Base-by-base conservation (phyloP, 2,888 invertebrate species). In the Ornithoptera alexandrae region DNA sequence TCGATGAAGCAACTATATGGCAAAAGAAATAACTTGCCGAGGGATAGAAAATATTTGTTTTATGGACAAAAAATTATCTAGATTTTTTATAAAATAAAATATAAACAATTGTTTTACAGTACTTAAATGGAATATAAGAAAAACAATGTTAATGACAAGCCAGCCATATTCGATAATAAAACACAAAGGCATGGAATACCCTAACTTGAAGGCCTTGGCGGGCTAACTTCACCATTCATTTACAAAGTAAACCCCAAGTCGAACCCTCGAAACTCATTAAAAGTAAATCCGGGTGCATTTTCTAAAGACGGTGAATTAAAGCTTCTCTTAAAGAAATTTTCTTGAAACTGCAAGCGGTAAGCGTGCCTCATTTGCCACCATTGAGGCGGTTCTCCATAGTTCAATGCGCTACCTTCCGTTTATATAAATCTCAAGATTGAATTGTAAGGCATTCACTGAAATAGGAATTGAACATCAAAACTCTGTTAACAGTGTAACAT, bases 211-310 rank as follows among this genome's bases (percentile, higher is more conserved):
- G 73, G 74, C 73, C 72, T 76, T 74, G 71, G 74, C 77, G 75
- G 77, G 77, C 79, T 76, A 81, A 83, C 82, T 85, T 76, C 78
- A 77, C 84, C 79, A 87, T 90, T 89, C 84, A 87, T 88, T 87
- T 83, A 85, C 83, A 86, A 87, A 88, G 88, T 87, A 89, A 90
- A 86, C 84, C 88, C 81, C 85, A 85, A 89, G 84, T 88, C 86
- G 86, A 83, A 84, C 86, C 84, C 85, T 86, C 84, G 83, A 87
- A 91, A 91, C 90, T 92, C 91, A 92, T 92, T 92, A 92, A 92
- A 92, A 91, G 88, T 89, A 90, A 90, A 92, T 90, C 90, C 86
- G 82, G 84, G 78, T 84, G 90, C 88, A 88, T 88, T 90, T 90
- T 90, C 88, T 85, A 89, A 89, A 90, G 92, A 89, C 88, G 88